phyloP scores from a whole-genome alignment of 2,888 invertebrate species.

The Pterostichus niger region DNA sequence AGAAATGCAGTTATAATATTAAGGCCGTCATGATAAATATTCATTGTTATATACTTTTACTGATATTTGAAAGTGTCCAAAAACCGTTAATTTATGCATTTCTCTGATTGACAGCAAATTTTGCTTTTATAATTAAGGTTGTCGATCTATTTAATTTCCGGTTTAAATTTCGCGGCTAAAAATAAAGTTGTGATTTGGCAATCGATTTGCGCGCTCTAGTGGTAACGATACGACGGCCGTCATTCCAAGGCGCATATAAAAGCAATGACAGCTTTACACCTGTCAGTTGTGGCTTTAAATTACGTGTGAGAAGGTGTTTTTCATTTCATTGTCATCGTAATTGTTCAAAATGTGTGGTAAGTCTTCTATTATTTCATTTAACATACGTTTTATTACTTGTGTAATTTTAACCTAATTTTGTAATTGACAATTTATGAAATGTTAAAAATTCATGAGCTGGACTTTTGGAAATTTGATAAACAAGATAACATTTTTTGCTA shows the following conservation, averaged over 20 bases:
- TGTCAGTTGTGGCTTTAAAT: slow-evolving; percentile 64
- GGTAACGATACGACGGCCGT: slow-evolving; percentile 21
- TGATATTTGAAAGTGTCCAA: slow-evolving; percentile 35
- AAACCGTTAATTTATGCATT: slow-evolving; percentile 39
- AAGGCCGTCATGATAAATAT: neutral
- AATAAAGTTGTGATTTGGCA: slow-evolving; percentile 50
- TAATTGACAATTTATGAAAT: slow-evolving; percentile 17
- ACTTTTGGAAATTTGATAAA: slow-evolving; percentile 15
- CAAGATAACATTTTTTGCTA: slow-evolving; percentile 48
- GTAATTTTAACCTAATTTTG: slow-evolving; percentile 53
- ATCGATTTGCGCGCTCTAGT: slow-evolving; percentile 60
- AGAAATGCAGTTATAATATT: neutral
- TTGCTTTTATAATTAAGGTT: slow-evolving; percentile 49
- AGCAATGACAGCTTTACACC: slow-evolving; percentile 61
- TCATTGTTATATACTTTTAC: slow-evolving; percentile 21
- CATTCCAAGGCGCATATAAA: slow-evolving; percentile 59
- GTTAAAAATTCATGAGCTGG: slow-evolving; percentile 25
- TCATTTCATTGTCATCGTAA: slow-evolving; percentile 42
- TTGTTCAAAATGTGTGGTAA: slow-evolving; percentile 65
- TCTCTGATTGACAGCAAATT: slow-evolving; percentile 27
- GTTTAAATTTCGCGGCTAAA: slow-evolving; percentile 49
- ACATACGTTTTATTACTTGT: neutral
- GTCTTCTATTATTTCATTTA: slow-evolving; percentile 37
- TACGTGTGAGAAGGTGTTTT: slow-evolving; percentile 57
- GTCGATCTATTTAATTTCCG: slow-evolving; percentile 25